Conservation (phyloP, 2,797 vertebrate species). For the Ctenochaetus hawaiiensis region DNA sequence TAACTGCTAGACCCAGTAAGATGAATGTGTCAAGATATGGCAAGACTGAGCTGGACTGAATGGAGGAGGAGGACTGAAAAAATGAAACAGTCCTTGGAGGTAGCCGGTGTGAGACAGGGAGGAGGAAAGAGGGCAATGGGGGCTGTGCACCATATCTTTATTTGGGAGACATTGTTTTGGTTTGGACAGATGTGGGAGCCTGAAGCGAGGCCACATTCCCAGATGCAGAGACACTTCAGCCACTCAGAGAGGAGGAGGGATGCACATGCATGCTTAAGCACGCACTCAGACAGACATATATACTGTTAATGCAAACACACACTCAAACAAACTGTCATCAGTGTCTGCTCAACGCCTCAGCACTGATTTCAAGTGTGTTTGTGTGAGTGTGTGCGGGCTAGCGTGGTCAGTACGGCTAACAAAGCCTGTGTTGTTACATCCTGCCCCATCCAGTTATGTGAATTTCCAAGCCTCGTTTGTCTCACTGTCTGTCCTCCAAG, state of each 20-base stretch:
- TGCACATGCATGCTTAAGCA: conserved; percentile 46
- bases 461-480: conserved; percentile 51
- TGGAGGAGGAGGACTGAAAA: conserved; percentile 31
- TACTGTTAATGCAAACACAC: conserved; percentile 22
- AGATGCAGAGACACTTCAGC: conserved; percentile 69
- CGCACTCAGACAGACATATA: conserved; percentile 33
- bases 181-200: conserved; percentile 80
- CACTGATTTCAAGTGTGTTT: conserved; percentile 1
- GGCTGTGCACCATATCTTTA: conserved; percentile 65
- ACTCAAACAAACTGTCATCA: conserved; percentile 47
- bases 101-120: conserved; percentile 30
- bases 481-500: conserved; percentile 27
- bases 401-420: conserved; percentile 49
- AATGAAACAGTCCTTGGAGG: conserved; percentile 31
- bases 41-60: conserved; percentile 26
- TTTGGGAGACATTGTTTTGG: conserved; percentile 80
- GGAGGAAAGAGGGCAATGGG: conserved; percentile 41
- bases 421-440: conserved; percentile 69
- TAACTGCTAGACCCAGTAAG: conserved; percentile 43
- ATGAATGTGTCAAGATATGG: conserved; percentile 48
- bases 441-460: neutral
- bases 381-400: conserved; percentile 16
- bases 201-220: conserved; percentile 72
- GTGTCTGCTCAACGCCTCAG: conserved; percentile 28
- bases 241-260: conserved; percentile 39